Base-by-base conservation (phyloP, 2,113 vertebrate genomes). In the Nothoprocta perdicaria region DNA sequence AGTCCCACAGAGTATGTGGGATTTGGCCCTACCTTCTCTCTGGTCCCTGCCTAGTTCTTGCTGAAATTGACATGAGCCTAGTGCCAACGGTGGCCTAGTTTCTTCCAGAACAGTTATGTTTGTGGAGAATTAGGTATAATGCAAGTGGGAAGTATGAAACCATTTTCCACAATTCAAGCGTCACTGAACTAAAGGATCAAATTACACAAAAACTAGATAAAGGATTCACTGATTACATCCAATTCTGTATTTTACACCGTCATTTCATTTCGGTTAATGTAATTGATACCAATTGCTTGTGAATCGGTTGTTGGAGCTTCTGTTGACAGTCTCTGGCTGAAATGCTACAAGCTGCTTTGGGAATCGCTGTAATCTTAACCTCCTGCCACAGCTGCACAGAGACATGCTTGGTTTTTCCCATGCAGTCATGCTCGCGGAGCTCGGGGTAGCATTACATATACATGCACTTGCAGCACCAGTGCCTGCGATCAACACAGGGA, bases 391-490 rank as follows among this genome's bases (percentile, higher is more conserved):
- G 14, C 5, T 71, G 26, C 27, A 21, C 15, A 5, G 27, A 58
- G 50, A 12, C 18, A 4, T 3, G 2, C 33, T 78, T 40, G 23
- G 38, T 43, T 69, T 66, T 89, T 86, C 67, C 8, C 12, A 10
- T 1, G 5, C 12, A 45, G 13, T 19, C 67, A 8, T 38, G 79
- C 10, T 27, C 5, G 1, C 12, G 50, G 53, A 86, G 24, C 31
- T 69, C 24, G 29, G 22, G n/a, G 45, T 52, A 40, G 52, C 73
- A 13, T 16, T 22, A 46, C 10, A 35, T 18, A 9, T 0, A 0
- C 5, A 12, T 50, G 10, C 18, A 12, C 12, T 67, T 90, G 52
- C 27, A 57, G 16, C 17, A 40, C n/a, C 17, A 35, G 18, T 61
- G 21, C 40, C 57, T 72, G 83, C 69, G 86, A 29, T 48, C 53